Conservation (phyloP, 2,888 invertebrate species). For the Scrobipalpa atriplicella region DNA sequence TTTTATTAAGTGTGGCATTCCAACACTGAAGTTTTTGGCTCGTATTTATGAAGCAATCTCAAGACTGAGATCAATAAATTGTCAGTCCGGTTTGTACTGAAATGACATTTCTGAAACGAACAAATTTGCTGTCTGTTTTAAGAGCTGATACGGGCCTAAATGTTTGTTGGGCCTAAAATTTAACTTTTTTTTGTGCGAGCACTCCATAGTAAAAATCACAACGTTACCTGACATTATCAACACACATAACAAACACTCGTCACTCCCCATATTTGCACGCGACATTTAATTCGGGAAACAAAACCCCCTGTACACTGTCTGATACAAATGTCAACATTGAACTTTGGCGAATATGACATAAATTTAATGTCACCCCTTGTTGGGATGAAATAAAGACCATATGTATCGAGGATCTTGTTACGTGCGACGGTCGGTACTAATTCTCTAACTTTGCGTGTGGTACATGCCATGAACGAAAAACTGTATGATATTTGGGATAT, state of each 20-base stretch:
- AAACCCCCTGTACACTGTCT: constrained; percentile 60
- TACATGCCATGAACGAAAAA: constrained; percentile 37
- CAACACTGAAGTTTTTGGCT: too few relatives aligned
- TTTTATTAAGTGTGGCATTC: too few relatives aligned
- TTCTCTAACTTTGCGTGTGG: constrained; percentile 48
- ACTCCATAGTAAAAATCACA: constrained; percentile 36
- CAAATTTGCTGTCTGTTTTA: too few relatives aligned
- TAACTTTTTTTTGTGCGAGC: too few relatives aligned
- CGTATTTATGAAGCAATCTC: too few relatives aligned
- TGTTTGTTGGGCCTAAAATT: too few relatives aligned
- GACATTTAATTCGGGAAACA: constrained; percentile 53
- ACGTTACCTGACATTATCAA: constrained; percentile 47
- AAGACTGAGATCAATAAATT: too few relatives aligned
- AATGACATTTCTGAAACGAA: too few relatives aligned
- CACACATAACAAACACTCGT: constrained; percentile 36
- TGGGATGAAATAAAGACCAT: constrained; percentile 77
- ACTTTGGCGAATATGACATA: constrained; percentile 77
- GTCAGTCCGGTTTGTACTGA: too few relatives aligned
- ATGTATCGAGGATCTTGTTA: constrained; percentile 74
- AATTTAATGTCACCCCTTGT: constrained; percentile 75
- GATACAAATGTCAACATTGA: constrained; percentile 78
- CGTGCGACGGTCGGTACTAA: constrained; percentile 67
- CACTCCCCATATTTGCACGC: constrained; percentile 46
- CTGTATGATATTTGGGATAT: not conserved
- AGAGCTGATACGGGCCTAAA: too few relatives aligned